phyloP scores from a whole-genome alignment of 2,888 invertebrate genomes.

The Drosophila neutralis region DNA sequence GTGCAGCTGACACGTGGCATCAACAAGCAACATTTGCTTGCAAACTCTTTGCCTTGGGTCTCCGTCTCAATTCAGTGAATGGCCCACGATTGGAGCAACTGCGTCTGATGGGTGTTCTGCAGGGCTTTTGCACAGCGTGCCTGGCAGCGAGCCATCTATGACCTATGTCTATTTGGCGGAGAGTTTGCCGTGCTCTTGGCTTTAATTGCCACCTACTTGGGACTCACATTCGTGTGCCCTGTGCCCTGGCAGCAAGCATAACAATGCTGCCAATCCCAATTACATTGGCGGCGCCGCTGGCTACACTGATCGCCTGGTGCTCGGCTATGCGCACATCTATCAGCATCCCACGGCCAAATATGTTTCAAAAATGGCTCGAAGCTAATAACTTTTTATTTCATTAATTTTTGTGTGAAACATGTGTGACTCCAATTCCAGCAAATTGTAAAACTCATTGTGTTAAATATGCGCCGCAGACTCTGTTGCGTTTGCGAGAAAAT shows the following conservation, averaged over 20 bases:
- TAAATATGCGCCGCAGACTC: accelerated
- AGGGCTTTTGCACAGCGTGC: conserved; percentile 89
- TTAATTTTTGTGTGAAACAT: too few species aligned
- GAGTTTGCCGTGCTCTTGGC: conserved; percentile 89
- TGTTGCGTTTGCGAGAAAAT: too few species aligned
- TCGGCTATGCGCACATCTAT: conserved; percentile 92
- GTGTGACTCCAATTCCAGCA: accelerated
- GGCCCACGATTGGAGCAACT: conserved; percentile 89
- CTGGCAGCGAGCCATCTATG: conserved; percentile 77
- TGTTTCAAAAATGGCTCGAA: conserved; percentile 83
- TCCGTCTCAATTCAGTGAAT: conserved; percentile 88
- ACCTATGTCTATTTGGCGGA: conserved; percentile 85
- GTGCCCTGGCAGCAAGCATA: conserved; percentile 95
- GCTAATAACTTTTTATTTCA: too few species aligned
- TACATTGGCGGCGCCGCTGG: conserved; percentile 96
- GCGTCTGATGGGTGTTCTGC: conserved; percentile 95
- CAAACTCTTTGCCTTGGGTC: conserved; percentile 84
- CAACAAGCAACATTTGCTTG: conserved; percentile 81
- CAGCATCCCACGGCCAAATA: conserved; percentile 88
- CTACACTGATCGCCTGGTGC: conserved; percentile 91
- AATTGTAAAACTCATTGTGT: too few species aligned
- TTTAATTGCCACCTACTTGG: conserved; percentile 88
- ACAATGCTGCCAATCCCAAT: conserved; percentile 87
- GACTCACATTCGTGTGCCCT: conserved; percentile 93
- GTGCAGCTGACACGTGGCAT: conserved; percentile 73